phyloP scores from a whole-genome alignment of 2,888 invertebrate genomes.

The Vanessa cardui region DNA sequence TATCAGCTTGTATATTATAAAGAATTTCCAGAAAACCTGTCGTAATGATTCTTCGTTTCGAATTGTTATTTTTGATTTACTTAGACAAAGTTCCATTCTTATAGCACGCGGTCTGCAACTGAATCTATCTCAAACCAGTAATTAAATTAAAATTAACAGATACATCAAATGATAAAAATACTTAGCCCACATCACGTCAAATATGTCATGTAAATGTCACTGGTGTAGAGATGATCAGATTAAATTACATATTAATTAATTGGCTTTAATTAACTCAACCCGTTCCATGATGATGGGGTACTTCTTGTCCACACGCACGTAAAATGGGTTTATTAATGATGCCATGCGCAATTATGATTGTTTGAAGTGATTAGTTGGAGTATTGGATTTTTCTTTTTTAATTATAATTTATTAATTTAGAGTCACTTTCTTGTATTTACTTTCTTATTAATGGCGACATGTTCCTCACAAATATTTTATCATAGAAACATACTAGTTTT shows the following conservation, averaged over 20 bases:
- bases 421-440: too few relatives aligned
- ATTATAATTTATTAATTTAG: too few relatives aligned
- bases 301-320: constrained; percentile 23
- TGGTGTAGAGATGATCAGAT: constrained; percentile 55
- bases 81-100: too few relatives aligned
- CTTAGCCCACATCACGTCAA: constrained; percentile 63
- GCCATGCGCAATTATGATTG: constrained; percentile 25
- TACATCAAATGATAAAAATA: constrained; percentile 40
- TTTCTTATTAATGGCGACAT: too few relatives aligned
- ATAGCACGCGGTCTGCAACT: too few relatives aligned
- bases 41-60: too few relatives aligned
- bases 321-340: constrained; percentile 17
- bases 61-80: too few relatives aligned
- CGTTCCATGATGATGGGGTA: constrained; percentile 48
- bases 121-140: constrained; percentile 36
- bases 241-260: constrained; percentile 63
- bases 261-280: constrained; percentile 69
- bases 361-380: background rate
- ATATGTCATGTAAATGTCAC: constrained; percentile 67
- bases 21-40: too few relatives aligned
- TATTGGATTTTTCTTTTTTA: background rate
- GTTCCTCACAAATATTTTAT: too few relatives aligned
- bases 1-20: too few relatives aligned
- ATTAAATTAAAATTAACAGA: constrained; percentile 41
- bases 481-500: too few relatives aligned